Conservation (phyloP, 2,888 invertebrate species). For the Dasysyrphus tricinctus region DNA sequence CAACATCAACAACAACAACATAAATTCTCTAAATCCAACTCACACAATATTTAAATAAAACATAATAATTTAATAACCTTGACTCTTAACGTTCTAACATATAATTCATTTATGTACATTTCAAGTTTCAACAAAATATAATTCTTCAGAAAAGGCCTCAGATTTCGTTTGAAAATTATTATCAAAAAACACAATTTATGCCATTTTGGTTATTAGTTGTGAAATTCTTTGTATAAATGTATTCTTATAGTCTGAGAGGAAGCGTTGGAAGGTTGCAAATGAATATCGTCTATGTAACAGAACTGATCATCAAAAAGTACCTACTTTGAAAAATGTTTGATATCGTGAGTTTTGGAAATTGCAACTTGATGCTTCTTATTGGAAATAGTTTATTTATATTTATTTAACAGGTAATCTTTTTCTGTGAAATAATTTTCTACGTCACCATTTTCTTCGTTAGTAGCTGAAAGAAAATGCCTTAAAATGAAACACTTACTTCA, state of each 20-base stretch:
- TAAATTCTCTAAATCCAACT: neutral
- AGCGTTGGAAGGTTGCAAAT: neutral
- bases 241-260: neutral
- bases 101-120: neutral
- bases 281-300: no score
- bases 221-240: neutral
- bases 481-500: no score
- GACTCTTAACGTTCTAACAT: neutral
- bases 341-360: no score
- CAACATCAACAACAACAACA: neutral
- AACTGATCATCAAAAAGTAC: no score
- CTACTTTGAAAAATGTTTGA: no score
- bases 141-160: neutral
- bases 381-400: no score
- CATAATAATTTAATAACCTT: constrained; percentile 5
- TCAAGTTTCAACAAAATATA: neutral
- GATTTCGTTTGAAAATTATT: constrained; percentile 1
- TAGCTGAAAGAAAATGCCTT: no score
- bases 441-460: no score
- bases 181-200: neutral
- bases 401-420: no score
- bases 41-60: neutral
- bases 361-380: no score
- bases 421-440: no score
- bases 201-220: constrained; percentile 3